Evolutionary conservation across 2,113 vertebrate genomes (phyloP), one percentile per base, ranked within the genome.

Genomic region (Apeltes quadracus): DNA sequence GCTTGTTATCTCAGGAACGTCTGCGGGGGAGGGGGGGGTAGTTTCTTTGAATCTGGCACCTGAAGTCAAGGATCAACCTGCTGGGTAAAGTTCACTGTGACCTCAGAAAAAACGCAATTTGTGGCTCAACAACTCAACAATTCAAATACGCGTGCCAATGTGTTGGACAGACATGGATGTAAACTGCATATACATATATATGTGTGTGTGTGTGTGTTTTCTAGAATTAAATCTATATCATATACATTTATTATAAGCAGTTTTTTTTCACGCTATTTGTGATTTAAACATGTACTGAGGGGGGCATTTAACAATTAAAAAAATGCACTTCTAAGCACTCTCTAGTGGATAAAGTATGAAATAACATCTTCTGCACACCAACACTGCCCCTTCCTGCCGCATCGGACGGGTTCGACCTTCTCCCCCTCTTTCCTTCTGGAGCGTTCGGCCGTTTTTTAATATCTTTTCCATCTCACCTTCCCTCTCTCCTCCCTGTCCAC

Each of bases 301-400:
- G 2, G 43, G 18, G 50, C 2, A 16, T 61, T 61, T 22, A 7
- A 5, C 41, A 61, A 2, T 27, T 32, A n/a, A 0, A 22, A 18
- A 41, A 50, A 59, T 18, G 12, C 32, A 29, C 44, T 34, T 39
- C 6, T 61, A 20, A 61, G 59, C 29, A 43, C 59, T 50, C 61
- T 70, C 59, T 73, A 12, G 66, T 66, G 55, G 76, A 69, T 32
- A 44, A 32, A 43, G 14, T 18, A 2, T 18, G 25, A 57, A 10
- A 15, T 39, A 15, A 3, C 44, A 55, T 53, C 22, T 48, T 48
- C 27, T 51, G 29, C 27, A 32, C 51, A 39, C 14, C 18, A 13
- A 1, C 10, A 20, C 36, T 34, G 34, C 32, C 18, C 1, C 32
- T 29, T 46, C 11, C 54, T 15, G 14, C 11, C 23, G 1, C 23